phyloP scores from a whole-genome alignment of 2,113 vertebrate species.

The Collichthys lucidus region DNA sequence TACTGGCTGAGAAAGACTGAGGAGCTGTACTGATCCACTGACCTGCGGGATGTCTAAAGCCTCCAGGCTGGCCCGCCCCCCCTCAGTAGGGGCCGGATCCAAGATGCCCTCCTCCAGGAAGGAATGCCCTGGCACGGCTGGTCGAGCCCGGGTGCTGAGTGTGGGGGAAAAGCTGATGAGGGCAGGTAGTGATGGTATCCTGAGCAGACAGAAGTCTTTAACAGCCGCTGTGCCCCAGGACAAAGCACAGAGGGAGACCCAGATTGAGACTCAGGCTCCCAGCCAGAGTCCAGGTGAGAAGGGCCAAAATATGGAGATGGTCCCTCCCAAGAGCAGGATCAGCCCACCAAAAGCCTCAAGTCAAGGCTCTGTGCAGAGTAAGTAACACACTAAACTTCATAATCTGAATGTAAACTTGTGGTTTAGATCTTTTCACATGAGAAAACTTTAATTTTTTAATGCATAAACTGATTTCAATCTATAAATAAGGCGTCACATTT shows the following conservation, averaged over 20 bases:
- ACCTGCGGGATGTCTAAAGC: constrained; percentile 89
- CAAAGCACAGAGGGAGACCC: constrained; percentile 54
- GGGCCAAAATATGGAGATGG: constrained; percentile 52
- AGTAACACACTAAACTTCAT: constrained; percentile 55
- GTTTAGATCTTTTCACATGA: neutral
- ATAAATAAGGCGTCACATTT: neutral
- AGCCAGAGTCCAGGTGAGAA: constrained; percentile 57
- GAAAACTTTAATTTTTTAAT: neutral
- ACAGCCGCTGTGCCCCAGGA: constrained; percentile 35
- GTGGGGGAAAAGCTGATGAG: constrained; percentile 91
- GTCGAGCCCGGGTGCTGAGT: constrained; percentile 84
- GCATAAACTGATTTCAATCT: neutral
- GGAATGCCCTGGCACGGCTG: constrained; percentile 84
- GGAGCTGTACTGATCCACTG: constrained; percentile 33
- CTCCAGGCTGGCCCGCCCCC: constrained; percentile 89
- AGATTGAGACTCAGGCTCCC: constrained; percentile 36
- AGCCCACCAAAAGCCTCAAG: constrained; percentile 71
- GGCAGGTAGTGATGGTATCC: constrained; percentile 87
- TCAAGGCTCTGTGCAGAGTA: constrained; percentile 70
- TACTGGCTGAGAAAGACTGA: constrained; percentile 59
- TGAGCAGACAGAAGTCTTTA: constrained; percentile 84
- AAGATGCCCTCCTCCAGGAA: constrained; percentile 87
- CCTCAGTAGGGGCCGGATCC: constrained; percentile 81
- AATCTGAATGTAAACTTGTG: neutral
- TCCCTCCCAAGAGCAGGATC: constrained; percentile 70